Evolutionary conservation across 2,113 vertebrate genomes (phyloP), one percentile per base, ranked within the genome.

Genomic region (Anser cygnoides): DNA sequence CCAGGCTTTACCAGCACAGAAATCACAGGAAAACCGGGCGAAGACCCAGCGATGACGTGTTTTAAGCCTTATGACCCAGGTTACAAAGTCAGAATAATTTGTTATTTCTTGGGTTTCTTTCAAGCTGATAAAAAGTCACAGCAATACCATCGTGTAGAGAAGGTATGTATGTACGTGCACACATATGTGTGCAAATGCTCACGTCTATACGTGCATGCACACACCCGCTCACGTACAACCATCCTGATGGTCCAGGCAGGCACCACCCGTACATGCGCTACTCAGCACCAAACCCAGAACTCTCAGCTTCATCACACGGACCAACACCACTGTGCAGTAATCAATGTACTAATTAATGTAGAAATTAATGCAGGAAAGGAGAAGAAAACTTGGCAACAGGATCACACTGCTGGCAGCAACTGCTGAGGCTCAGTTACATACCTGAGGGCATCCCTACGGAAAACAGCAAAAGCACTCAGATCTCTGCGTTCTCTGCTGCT

Each of bases 111-210:
- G 6, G 15, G 19, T 17, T 54, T 62, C 25, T 35, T 35, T 46
- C 13, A 31, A 58, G 58, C 35, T 21, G 20, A 10, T n/a, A 65
- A 54, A 62, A 54, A 54, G 4, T 15, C 37, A 16, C 21, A 46
- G 70, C 22, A 58, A 33, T 46, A 11, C 61, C 33, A 20, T 3
- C 6, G 11, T 13, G 22, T 3, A 26, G 49, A 39, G 1, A 8
- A 65, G 52, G 37, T 3, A 19, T 6, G 10, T 26, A 3, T 1
- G 0, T 11, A 2, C 33, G 7, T 8, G 18, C 19, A 16, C 7
- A 35, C 6, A 10, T 6, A 16, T 8, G 3, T 3, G 11, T 13
- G 11, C 9, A 7, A 11, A 7, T 13, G 3, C 11, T 54, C 15
- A 22, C 17, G 25, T 39, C 15, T 5, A 4, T 13, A 21, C 2